A percentile compares a stretch with the other conserved stretches of the same genome.
These are phyloP conservation scores for Paradisaea rubra DNA, from an alignment of 2,113 vertebrate genomes.

Conservation along the genomic window DNA sequence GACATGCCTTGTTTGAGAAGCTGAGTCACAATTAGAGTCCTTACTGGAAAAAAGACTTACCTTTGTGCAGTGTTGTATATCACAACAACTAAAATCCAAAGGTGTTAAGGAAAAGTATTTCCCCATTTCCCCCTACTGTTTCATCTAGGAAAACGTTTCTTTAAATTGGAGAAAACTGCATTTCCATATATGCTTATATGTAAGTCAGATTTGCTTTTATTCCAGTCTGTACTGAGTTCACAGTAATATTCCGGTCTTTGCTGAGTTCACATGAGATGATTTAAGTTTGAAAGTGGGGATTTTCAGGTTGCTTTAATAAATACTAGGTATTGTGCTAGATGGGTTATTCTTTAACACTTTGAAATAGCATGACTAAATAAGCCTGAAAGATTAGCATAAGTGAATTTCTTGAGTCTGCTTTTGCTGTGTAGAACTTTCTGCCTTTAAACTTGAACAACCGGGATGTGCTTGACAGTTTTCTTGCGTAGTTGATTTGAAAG, in stretches of 20 bases:
- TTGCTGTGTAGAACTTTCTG: neutral
- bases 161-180: neutral
- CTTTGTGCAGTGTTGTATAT: neutral
- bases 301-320: neutral
- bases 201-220: neutral
- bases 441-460: neutral
- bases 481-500: neutral
- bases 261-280: neutral
- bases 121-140: neutral
- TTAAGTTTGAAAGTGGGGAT: neutral
- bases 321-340: neutral
- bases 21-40: neutral
- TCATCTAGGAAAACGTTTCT: neutral
- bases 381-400: neutral
- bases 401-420: neutral
- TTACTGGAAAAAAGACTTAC: neutral
- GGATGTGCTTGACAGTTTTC: neutral
- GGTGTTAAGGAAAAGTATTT: neutral
- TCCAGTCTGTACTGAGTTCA: neutral
- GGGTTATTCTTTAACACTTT: neutral
- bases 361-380: neutral
- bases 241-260: neutral
- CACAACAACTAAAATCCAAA: neutral
- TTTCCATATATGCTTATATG: neutral
- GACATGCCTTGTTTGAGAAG: neutral